Evolutionary conservation across 2,797 vertebrate genomes (phyloP).

Genomic region (Arnoldichthys spilopterus): DNA sequence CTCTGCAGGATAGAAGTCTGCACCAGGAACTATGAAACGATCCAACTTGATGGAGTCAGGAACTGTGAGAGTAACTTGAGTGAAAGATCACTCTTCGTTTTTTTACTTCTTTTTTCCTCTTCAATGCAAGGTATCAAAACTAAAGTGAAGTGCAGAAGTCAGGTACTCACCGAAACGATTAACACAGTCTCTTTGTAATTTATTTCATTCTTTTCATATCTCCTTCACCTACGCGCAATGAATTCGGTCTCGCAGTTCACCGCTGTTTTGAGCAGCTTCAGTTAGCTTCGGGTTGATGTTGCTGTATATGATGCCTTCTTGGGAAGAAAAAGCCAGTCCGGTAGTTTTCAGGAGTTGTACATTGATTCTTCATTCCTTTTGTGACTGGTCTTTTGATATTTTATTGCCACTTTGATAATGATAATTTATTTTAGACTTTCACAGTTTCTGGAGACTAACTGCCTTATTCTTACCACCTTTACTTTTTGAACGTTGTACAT

Average conservation of each 20-base stretch:
- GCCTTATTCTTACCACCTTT: constrained; percentile 62
- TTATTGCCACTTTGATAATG: constrained; percentile 65
- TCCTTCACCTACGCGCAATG: constrained; percentile 63
- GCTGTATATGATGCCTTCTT: constrained; percentile 57
- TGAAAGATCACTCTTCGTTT: constrained; percentile 67
- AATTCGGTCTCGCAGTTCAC: constrained; percentile 68
- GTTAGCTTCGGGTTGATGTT: constrained; percentile 39
- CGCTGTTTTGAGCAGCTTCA: constrained; percentile 49
- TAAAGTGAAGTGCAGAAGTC: constrained; percentile 73
- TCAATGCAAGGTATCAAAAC: constrained; percentile 54
- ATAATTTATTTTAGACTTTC: constrained; percentile 79
- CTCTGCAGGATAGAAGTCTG: constrained; percentile 86
- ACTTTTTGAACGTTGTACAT: constrained; percentile 65
- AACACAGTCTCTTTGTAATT: constrained; percentile 78
- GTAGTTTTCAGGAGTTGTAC: constrained; percentile 59
- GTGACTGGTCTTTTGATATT: constrained; percentile 57
- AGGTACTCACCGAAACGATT: constrained; percentile 81
- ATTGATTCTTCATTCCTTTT: constrained; percentile 62
- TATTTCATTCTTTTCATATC: constrained; percentile 68
- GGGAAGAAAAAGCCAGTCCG: constrained; percentile 42
- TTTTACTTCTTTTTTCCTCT: constrained; percentile 55
- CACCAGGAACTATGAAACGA: constrained; percentile 72
- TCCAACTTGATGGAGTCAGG: constrained; percentile 68
- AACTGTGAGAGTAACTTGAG: constrained; percentile 80
- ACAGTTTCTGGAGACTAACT: constrained; percentile 68